Base-by-base conservation (phyloP, 2,797 vertebrate genomes). In the Phaenicophaeus curvirostris region DNA sequence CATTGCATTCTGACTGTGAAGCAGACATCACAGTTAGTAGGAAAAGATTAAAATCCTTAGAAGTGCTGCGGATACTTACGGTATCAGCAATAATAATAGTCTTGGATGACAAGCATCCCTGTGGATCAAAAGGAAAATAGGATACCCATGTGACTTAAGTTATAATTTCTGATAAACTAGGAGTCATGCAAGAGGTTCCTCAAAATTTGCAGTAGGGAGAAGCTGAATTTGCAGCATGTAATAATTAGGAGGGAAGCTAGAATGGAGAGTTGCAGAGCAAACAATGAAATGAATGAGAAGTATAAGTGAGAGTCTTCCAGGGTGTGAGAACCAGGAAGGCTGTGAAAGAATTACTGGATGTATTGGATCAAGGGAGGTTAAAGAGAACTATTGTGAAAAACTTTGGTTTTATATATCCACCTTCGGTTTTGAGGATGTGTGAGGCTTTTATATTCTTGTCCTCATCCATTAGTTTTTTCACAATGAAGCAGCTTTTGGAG, bases 1-100 rank as follows among this genome's bases (percentile, higher is more conserved):
- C 1, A 0, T 35, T 85, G 81, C 19, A 0, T 85, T 73, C 92
- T 91, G 86, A 90, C 90, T 95, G 89, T 93, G 86, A 58, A 63
- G 68, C 54, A 89, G 84, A 73, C 78, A 93, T 62, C 75, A 77
- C 63, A 89, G 73, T 88, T 93, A 94, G 91, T 88, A 83, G 84
- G 65, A 75, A 90, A 89, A 94, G 42, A 92, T 61, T 83, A 92
- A 93, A 92, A 91, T 83, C 72, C 89, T 93, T 78, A 92, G 81
- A 95, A 87, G 72, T 92, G 66, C 76, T 87, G 54, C 1, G 0
- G 65, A 33, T 75, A 87, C 58, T 72, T 85, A 8, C 80, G 73
- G 80, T 92, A 95, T 27, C 80, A 79, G 85, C 78, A 94, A 68
- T 91, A 95, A 90, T 92, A 84, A 57, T 77, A 72, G 81, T 87